Conservation (phyloP, 2,888 invertebrate species). For the Ennomos quercinarius region DNA sequence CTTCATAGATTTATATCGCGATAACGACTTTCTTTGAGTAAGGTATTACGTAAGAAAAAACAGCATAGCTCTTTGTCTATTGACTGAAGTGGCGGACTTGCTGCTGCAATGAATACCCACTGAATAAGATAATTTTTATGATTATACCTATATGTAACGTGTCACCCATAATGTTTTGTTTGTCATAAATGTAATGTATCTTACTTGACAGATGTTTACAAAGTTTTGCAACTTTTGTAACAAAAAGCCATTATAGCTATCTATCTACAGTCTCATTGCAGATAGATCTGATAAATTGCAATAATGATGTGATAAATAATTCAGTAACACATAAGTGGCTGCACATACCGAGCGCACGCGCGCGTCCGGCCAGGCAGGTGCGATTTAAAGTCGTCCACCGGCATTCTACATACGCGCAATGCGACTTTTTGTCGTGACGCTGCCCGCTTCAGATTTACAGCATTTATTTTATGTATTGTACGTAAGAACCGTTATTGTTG, state of each 20-base stretch:
- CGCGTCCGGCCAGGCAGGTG: slow-evolving; percentile 49
- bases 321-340: slow-evolving; percentile 44
- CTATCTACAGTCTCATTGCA: slow-evolving; percentile 19
- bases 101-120: too few species aligned
- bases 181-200: neutral
- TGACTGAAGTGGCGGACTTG: too few species aligned
- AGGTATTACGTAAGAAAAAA: too few species aligned
- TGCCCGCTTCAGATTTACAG: slow-evolving; percentile 45
- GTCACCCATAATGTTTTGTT: too few species aligned
- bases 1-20: too few species aligned
- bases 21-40: too few species aligned
- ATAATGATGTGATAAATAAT: slow-evolving; percentile 48
- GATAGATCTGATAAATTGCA: slow-evolving; percentile 26
- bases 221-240: slow-evolving; percentile 1
- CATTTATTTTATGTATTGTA: slow-evolving; percentile 40
- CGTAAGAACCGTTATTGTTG: slow-evolving; percentile 36
- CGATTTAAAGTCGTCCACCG: slow-evolving; percentile 42
- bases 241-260: slow-evolving; percentile 14
- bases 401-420: slow-evolving; percentile 50
- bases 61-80: too few species aligned
- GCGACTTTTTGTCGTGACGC: slow-evolving; percentile 48
- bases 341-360: slow-evolving; percentile 55
- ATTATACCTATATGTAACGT: too few species aligned
- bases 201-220: neutral
- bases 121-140: too few species aligned